Evolutionary conservation across 2,797 vertebrate species (phyloP).

Genomic region (Echeneis naucrates): DNA sequence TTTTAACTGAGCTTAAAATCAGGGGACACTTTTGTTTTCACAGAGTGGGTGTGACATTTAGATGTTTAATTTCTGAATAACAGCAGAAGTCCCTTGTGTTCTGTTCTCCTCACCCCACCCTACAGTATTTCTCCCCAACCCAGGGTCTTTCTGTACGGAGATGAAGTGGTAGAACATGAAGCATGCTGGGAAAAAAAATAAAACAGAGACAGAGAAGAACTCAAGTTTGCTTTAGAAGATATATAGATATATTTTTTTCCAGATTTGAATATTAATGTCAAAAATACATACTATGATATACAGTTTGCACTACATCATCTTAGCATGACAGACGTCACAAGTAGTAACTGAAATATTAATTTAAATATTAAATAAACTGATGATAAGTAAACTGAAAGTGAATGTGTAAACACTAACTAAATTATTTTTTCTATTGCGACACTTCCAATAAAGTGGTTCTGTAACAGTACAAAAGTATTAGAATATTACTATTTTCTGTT

Average conservation of each 20-base stretch:
- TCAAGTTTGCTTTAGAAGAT: slow-evolving; percentile 89
- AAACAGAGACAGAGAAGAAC: slow-evolving; percentile 54
- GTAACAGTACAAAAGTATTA: slow-evolving; percentile 95
- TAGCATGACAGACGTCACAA: slow-evolving; percentile 95
- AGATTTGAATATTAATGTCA: slow-evolving; percentile 98
- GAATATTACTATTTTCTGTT: slow-evolving; percentile 87
- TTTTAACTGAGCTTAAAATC: background rate
- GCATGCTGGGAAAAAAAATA: slow-evolving; percentile 31
- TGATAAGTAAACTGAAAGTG: slow-evolving; percentile 88
- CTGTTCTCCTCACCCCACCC: background rate
- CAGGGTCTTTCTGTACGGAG: background rate
- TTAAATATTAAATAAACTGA: slow-evolving; percentile 99
- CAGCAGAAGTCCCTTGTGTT: background rate
- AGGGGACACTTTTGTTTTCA: background rate
- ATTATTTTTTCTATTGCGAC: slow-evolving; percentile 96
- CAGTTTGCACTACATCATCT: slow-evolving; percentile 98
- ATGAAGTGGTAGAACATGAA: slow-evolving; percentile 1
- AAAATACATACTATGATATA: slow-evolving; percentile 99
- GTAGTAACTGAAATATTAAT: slow-evolving; percentile 97
- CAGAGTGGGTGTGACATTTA: background rate
- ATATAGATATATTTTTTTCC: slow-evolving; percentile 89
- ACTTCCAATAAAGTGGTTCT: slow-evolving; percentile 97
- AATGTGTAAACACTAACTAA: slow-evolving; percentile 99
- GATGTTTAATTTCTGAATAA: background rate
- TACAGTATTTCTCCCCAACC: background rate